Evolutionary conservation across 2,888 invertebrate species (phyloP).

Genomic region (Drosophila barbarae): DNA sequence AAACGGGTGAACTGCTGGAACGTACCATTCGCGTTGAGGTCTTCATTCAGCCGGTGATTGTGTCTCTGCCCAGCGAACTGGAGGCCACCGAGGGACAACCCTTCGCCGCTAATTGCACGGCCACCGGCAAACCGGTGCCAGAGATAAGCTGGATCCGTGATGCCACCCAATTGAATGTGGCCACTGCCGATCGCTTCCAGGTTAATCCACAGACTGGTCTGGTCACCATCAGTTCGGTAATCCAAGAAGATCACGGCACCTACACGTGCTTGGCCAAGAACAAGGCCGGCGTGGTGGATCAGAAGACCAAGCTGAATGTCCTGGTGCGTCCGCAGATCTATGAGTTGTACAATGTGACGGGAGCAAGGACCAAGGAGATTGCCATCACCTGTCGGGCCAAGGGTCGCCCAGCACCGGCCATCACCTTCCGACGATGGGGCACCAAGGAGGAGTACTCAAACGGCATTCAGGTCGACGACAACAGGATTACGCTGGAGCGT

Average conservation of each 20-base stretch:
- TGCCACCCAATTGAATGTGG: constrained; percentile 86
- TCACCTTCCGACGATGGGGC: constrained; percentile 90
- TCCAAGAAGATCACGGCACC: constrained; percentile 88
- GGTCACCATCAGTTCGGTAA: constrained; percentile 86
- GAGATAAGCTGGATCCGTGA: constrained; percentile 91
- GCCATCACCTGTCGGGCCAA: constrained; percentile 88
- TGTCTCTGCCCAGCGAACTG: constrained; percentile 82
- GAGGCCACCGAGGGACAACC: constrained; percentile 91
- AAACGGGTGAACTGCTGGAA: constrained; percentile 89
- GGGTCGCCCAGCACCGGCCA: constrained; percentile 89
- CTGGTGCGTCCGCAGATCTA: constrained; percentile 90
- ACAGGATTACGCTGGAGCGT: constrained; percentile 84
- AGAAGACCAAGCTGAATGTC: constrained; percentile 85
- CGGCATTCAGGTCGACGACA: constrained; percentile 84
- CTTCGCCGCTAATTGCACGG: constrained; percentile 87
- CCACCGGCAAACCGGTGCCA: constrained; percentile 91
- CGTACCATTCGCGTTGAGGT: constrained; percentile 90
- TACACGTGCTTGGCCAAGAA: constrained; percentile 91
- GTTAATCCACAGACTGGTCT: constrained; percentile 87
- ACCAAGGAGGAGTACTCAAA: constrained; percentile 83
- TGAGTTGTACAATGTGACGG: constrained; percentile 87
- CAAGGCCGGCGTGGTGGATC: constrained; percentile 86
- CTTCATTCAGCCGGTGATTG: constrained; percentile 87
- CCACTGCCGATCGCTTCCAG: constrained; percentile 82
- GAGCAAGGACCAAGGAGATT: constrained; percentile 83